Percentiles rank a stretch among this genome's conserved stretches.
Conservation (phyloP, 2,888 invertebrate genomes). For the Xylocampa areola region DNA sequence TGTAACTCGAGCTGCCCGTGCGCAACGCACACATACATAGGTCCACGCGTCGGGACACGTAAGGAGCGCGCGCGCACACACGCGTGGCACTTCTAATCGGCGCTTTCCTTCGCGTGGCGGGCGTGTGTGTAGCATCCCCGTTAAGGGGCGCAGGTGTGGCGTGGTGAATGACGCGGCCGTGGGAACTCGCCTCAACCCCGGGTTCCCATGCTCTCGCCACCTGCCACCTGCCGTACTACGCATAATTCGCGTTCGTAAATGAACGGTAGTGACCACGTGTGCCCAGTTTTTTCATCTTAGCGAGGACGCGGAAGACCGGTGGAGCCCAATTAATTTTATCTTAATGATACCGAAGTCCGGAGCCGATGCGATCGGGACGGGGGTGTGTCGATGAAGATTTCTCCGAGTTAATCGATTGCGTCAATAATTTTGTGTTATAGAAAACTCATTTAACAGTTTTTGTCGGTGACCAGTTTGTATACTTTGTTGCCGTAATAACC, state of each 20-base stretch:
- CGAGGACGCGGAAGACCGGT: constrained; percentile 86
- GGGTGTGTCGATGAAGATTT: constrained; percentile 67
- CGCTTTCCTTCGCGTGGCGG: constrained; percentile 87
- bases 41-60: constrained; percentile 56
- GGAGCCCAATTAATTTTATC: constrained; percentile 85
- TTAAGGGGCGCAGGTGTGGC: constrained; percentile 88
- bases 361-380: constrained; percentile 58
- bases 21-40: constrained; percentile 52
- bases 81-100: constrained; percentile 77
- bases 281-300: constrained; percentile 79
- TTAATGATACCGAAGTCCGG: constrained; percentile 72
- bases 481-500: constrained; percentile 13
- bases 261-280: constrained; percentile 90
- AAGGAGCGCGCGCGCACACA: constrained; percentile 67
- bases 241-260: constrained; percentile 89
- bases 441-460: constrained; percentile 52
- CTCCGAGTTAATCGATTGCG: constrained; percentile 77
- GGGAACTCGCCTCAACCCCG: constrained; percentile 86
- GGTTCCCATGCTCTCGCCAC: constrained; percentile 85
- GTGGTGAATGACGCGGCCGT: constrained; percentile 86
- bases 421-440: constrained; percentile 60
- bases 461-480: constrained; percentile 32
- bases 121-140: constrained; percentile 87
- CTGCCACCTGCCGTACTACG: constrained; percentile 89
- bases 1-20: constrained; percentile 69